Evolutionary conservation across 2,797 vertebrate genomes (phyloP).

Genomic region (Gallinago solitaria): DNA sequence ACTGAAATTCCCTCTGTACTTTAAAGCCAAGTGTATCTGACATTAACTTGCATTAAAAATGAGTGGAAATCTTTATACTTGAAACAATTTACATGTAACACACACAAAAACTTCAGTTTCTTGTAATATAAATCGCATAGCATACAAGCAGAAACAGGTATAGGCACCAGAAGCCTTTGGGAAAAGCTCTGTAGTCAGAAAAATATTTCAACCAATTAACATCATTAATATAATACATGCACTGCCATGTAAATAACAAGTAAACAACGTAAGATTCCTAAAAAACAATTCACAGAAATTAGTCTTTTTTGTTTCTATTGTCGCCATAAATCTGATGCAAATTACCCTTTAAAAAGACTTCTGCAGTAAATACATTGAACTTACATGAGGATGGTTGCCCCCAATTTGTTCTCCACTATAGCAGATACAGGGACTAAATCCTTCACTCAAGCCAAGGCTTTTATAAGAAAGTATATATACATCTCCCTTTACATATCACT

Average conservation of each 20-base stretch:
- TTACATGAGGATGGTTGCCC: constrained; percentile 48
- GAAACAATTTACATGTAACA: not conserved
- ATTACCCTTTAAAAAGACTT: not conserved
- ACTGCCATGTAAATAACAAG: not conserved
- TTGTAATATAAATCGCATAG: not conserved
- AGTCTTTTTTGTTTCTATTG: not conserved
- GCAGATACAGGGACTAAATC: not conserved
- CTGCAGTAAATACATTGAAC: constrained; percentile 30
- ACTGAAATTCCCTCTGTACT: not conserved
- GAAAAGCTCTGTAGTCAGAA: not conserved
- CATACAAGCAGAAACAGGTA: not conserved
- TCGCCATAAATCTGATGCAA: not conserved
- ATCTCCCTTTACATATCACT: not conserved
- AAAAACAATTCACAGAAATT: not conserved
- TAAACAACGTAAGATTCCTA: not conserved
- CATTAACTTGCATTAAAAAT: not conserved
- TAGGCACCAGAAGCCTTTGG: not conserved
- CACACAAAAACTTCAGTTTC: not conserved
- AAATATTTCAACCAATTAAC: not conserved
- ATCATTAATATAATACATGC: not conserved
- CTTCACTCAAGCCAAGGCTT: not conserved
- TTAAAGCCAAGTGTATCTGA: not conserved
- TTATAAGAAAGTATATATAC: not conserved
- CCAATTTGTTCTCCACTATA: constrained; percentile 3
- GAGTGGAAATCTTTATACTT: not conserved